A percentile compares a stretch with the other conserved stretches of the same genome.
These are phyloP conservation scores for Erpornis zantholeuca DNA, from an alignment of 2,113 vertebrate genomes.

Conservation along the genomic window DNA sequence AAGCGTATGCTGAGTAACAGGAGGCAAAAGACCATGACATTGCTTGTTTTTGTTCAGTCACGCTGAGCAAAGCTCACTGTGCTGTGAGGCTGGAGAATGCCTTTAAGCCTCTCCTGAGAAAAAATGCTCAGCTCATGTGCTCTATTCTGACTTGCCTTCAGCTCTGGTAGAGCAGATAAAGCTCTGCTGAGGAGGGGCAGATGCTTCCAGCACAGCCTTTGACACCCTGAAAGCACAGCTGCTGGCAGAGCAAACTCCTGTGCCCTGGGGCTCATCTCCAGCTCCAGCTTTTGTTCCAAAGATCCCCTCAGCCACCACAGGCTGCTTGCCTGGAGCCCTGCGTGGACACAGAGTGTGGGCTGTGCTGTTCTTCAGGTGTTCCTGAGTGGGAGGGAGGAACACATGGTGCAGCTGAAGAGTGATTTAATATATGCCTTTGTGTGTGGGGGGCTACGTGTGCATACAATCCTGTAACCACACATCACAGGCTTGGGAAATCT, in stretches of 20 bases:
- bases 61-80: not conserved
- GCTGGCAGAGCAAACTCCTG: not conserved
- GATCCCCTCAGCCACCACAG: not conserved
- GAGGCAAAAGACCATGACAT: conserved; percentile 37
- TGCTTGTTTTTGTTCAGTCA: conserved; percentile 51
- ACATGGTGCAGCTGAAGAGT: not conserved
- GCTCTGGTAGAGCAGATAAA: not conserved
- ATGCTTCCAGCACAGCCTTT: not conserved
- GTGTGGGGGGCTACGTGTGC: not conserved
- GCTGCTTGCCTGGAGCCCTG: not conserved
- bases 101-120: conserved; percentile 2
- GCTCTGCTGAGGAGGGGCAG: not conserved
- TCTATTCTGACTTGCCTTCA: not conserved
- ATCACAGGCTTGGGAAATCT: not conserved
- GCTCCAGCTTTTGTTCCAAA: not conserved
- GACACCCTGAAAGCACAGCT: not conserved
- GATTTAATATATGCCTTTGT: not conserved
- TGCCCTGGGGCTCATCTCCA: not conserved
- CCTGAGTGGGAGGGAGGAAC: not conserved
- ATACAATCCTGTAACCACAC: not conserved
- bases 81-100: not conserved
- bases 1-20: conserved; percentile 1
- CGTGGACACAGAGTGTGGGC: not conserved
- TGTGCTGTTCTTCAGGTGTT: not conserved
- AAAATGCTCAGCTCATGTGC: not conserved